Evolutionary conservation across 1,140 invertebrate genomes (phyloP), one percentile per base, ranked within the genome.

Genomic region (Chrysopa pallens): DNA sequence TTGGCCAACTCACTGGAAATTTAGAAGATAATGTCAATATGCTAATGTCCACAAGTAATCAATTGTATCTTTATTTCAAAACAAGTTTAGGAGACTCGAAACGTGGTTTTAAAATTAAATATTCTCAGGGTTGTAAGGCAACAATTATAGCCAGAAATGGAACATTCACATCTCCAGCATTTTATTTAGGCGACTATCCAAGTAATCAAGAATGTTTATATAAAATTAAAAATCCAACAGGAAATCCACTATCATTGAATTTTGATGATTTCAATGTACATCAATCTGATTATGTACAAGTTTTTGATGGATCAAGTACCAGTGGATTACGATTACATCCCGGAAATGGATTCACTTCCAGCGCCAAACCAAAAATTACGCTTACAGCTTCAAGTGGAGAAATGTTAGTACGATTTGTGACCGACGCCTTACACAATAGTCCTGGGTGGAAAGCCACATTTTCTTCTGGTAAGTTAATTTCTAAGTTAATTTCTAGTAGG

Each of bases 131-230:
- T 68, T 88, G 84, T 55, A 75, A 70, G 60, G 82, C 83, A 1
- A 85, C 83, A 2, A 77, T 91, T 29, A 73, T 78, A 14, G 76
- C 82, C 2, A 64, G 69, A 5, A 87, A 89, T 58, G 87, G 87
- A 17, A 89, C 84, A 2, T 69, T 94, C 2, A 77, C 78, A 6
- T 92, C 88, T 4, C 90, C 90, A 2, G 88, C 88, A 6, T 92
- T 77, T 50, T 80, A 81, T 5, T 61, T 92, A 8, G 71, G 72
- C 28, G 74, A 81, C 44, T 94, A 94, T 59, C 89, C 90, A 0
- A 85, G 80, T 52, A 94, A 93, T 58, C 87, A 92, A 57, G 86
- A 91, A 57, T 93, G 89, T 57, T 69, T 84, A 36, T 90, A 88
- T 51, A 80, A 78, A 56, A 76, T 94, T n/a, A 79, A 76, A 47